A percentile compares a stretch with the other conserved stretches of the same genome.
Evolutionary conservation across 2,113 vertebrate species (phyloP).

Genomic region (Puffinus mauretanicus): DNA sequence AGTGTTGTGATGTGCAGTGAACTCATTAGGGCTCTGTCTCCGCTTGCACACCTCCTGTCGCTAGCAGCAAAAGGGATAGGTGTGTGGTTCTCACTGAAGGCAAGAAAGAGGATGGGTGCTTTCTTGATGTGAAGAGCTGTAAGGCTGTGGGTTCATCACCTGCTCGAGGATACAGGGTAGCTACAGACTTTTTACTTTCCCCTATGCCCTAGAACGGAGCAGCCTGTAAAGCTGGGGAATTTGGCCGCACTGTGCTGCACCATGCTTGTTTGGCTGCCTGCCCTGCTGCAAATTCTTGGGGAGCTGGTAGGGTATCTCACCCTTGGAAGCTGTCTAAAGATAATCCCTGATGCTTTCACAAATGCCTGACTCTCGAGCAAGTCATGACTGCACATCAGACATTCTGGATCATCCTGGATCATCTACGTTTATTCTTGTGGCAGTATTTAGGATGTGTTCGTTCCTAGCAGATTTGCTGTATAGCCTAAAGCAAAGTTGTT

Average conservation of each 20-base stretch:
- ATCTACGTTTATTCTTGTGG: background rate
- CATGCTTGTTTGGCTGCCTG: background rate
- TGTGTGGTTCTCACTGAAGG: background rate
- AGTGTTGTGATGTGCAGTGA: background rate
- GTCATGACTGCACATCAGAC: background rate
- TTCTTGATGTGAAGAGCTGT: background rate
- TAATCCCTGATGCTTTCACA: background rate
- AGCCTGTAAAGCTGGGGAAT: background rate
- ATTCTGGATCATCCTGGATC: background rate
- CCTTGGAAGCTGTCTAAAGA: background rate
- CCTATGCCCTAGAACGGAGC: background rate
- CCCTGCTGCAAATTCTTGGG: background rate
- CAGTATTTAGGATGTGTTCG: background rate
- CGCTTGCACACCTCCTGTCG: background rate
- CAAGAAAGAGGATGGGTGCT: background rate
- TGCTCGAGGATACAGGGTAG: background rate
- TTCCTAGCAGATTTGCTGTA: background rate
- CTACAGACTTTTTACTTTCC: background rate
- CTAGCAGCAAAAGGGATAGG: background rate
- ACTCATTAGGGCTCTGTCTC: background rate
- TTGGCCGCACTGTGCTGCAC: background rate
- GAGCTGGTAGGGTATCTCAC: background rate
- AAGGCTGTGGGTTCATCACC: background rate
- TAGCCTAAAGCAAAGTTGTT: background rate
- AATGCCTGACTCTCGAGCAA: background rate